Evolutionary conservation across 2,113 vertebrate species (phyloP), one percentile per base, ranked within the genome.

Genomic region (Pycnonotus jocosus): DNA sequence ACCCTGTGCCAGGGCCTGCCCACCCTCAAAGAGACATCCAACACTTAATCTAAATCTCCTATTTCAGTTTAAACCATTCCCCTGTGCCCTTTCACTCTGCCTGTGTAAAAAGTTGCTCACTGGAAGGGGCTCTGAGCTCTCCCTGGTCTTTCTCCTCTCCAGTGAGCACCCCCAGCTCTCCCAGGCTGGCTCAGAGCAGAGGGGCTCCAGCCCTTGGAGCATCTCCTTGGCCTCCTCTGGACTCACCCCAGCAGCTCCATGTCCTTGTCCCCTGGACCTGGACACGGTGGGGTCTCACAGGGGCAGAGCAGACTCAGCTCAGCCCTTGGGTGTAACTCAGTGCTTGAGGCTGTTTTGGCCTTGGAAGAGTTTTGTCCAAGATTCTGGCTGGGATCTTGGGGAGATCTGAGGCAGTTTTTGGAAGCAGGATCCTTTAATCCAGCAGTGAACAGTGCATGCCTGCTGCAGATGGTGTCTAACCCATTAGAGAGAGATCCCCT

Each of bases 151-250:
- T n/a, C 33, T 20, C 18, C 1, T 19, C 15, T 78, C 54, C 73
- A 19, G 31, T 23, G 77, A 44, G 0, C 76, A 6, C 4, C 33
- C 44, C 31, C 44, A 65, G 68, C 38, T 45, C 77, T 68, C 37
- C 86, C 60, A 65, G 53, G 24, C 38, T 60, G 45, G 4, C 51
- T 19, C 57, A 54, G 74, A 62, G 84, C 66, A 57, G 50, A 81
- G 58, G 66, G 22, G 8, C 23, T 74, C 53, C 61, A 81, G 68
- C 60, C 19, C 60, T 24, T 2, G 13, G 33, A 66, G 60, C 19
- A n/a, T 28, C 60, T 53, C 2, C 0, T 0, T 33, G 50, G 31
- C 11, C 22, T 64, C 33, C 60, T 33, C 23, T 53, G 61, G 24
- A 6, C 15, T 19, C 10, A 0, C 21, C 58, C 8, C 60, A 81